phyloP scores from a whole-genome alignment of 2,797 vertebrate species.

The Champsocephalus gunnari region DNA sequence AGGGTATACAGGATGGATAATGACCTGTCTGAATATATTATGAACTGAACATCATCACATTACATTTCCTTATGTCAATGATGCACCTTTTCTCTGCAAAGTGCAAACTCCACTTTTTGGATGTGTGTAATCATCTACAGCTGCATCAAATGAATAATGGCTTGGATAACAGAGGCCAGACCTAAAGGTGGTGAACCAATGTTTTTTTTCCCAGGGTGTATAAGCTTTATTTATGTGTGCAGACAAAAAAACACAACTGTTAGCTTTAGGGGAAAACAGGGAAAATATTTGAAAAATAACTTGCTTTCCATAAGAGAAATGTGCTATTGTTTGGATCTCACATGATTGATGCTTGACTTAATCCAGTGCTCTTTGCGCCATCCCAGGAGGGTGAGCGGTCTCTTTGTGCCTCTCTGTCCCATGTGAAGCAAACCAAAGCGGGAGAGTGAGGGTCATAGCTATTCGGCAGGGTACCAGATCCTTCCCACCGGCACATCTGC shows the following conservation, averaged over 20 bases:
- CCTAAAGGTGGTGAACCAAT: conserved; percentile 51
- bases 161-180: conserved; percentile 54
- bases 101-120: conserved; percentile 25
- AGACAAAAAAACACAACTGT: conserved; percentile 39
- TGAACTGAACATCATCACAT: conserved; percentile 10
- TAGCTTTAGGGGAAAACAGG: conserved; percentile 35
- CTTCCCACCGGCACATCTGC: conserved; percentile 85
- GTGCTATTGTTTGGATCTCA: conserved; percentile 73
- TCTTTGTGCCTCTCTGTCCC: conserved; percentile 79
- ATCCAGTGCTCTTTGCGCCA: conserved; percentile 81
- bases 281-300: conserved; percentile 49
- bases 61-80: conserved; percentile 23
- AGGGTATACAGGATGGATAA: background rate
- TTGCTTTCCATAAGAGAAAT: conserved; percentile 58
- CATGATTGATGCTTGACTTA: conserved; percentile 87
- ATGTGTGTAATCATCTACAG: conserved; percentile 57
- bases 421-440: conserved; percentile 83
- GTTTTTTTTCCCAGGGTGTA: conserved; percentile 48
- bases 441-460: conserved; percentile 76
- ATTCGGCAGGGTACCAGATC: conserved; percentile 84
- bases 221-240: conserved; percentile 49
- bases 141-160: conserved; percentile 65
- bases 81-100: conserved; percentile 15
- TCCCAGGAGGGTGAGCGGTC: conserved; percentile 79
- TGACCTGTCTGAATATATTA: background rate